Percentiles rank a stretch among this genome's conserved stretches.
Evolutionary conservation across 2,113 vertebrate genomes (phyloP).

Genomic region (Cinclus cinclus): DNA sequence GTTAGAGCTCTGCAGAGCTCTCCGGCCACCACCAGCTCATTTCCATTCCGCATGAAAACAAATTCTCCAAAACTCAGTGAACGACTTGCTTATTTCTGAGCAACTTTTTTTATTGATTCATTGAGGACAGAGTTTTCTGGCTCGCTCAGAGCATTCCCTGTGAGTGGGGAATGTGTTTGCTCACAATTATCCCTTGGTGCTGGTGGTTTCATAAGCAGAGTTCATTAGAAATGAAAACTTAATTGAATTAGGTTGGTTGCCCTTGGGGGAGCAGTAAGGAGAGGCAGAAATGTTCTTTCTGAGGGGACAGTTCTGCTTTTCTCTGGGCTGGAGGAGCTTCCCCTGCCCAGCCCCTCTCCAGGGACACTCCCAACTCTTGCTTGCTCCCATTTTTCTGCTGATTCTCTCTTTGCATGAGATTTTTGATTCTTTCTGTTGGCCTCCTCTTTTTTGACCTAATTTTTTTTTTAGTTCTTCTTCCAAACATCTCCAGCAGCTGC

Average conservation of each 20-base stretch:
- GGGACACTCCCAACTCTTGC: fast-evolving
- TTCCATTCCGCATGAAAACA: background rate
- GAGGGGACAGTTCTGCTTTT: background rate
- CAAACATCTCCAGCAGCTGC: background rate
- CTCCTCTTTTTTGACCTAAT: background rate
- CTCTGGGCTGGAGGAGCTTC: background rate
- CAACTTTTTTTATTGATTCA: background rate
- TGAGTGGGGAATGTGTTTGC: background rate
- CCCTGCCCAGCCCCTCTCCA: background rate
- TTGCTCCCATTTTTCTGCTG: background rate
- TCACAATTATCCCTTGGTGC: background rate
- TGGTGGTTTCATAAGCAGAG: slow-evolving; percentile 1
- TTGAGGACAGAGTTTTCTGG: background rate
- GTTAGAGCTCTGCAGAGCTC: background rate
- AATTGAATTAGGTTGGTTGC: slow-evolving; percentile 30
- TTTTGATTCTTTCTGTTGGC: background rate
- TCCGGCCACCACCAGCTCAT: background rate
- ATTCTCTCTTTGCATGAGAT: background rate
- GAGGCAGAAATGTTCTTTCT: slow-evolving; percentile 14
- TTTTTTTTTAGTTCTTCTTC: background rate
- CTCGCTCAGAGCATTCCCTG: fast-evolving
- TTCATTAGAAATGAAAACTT: slow-evolving; percentile 42
- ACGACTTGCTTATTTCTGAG: background rate
- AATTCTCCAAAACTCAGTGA: background rate
- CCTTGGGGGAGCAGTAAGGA: slow-evolving; percentile 3